A percentile compares a stretch with the other conserved stretches of the same genome.
phyloP scores from a whole-genome alignment of 2,888 invertebrate species.

The Trachelus iudaicus region DNA sequence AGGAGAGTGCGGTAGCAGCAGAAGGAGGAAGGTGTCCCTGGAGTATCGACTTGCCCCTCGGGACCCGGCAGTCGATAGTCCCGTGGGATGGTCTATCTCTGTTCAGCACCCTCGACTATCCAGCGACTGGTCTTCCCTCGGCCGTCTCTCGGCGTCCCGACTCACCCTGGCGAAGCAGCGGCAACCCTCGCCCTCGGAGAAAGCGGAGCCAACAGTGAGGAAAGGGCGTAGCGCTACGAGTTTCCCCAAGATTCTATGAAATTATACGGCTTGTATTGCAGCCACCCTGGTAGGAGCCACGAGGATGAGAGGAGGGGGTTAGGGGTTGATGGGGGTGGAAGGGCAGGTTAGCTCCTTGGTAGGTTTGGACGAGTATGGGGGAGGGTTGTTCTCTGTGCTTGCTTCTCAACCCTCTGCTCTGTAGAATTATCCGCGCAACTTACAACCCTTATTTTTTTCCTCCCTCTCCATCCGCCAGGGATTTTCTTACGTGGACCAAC shows the following conservation, averaged over 20 bases:
- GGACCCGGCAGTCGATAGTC: conserved; percentile 65
- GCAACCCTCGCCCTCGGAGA: not conserved
- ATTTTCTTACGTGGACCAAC: conserved; percentile 20
- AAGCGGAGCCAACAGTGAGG: conserved; percentile 3
- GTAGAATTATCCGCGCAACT: conserved; percentile 52
- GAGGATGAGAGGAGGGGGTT: not conserved
- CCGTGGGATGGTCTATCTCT: conserved; percentile 60
- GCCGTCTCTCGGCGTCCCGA: conserved; percentile 30
- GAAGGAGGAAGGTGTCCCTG: conserved; percentile 53
- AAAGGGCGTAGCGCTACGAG: conserved; percentile 24
- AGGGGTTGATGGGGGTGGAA: not conserved
- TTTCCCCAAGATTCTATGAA: conserved; percentile 55
- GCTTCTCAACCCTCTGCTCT: conserved; percentile 29
- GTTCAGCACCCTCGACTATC: conserved; percentile 29
- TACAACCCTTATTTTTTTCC: conserved; percentile 47
- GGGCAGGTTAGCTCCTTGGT: not conserved
- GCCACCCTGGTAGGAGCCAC: conserved; percentile 15
- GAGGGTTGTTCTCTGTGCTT: not conserved
- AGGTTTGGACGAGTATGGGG: not conserved
- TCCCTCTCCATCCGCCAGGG: conserved; percentile 31
- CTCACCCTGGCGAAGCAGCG: conserved; percentile 2
- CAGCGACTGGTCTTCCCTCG: conserved; percentile 19
- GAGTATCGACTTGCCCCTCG: conserved; percentile 66
- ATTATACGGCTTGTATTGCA: conserved; percentile 54
- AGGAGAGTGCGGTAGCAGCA: conserved; percentile 14